Percentiles rank a stretch among this genome's conserved stretches.
These are phyloP conservation scores for Catocala fraxini DNA, from an alignment of 2,888 invertebrate species.

Conservation along the genomic window DNA sequence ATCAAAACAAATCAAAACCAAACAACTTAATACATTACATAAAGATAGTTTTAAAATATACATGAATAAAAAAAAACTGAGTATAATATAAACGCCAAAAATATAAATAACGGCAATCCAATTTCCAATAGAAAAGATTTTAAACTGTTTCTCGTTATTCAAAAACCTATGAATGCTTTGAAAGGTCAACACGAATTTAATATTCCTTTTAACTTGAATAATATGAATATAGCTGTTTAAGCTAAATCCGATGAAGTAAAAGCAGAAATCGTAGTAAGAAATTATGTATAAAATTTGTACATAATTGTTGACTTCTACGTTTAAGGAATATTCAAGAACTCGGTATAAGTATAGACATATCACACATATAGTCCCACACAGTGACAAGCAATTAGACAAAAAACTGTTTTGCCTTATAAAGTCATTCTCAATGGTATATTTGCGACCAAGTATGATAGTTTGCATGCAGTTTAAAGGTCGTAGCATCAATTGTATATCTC, in stretches of 20 bases:
- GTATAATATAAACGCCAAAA: not conserved
- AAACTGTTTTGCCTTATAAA: not conserved
- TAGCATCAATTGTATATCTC: slow-evolving; percentile 23
- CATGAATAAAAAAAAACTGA: not conserved
- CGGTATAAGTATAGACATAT: not conserved
- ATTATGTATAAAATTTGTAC: not conserved
- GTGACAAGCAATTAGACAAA: slow-evolving; percentile 7
- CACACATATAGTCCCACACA: slow-evolving; percentile 4
- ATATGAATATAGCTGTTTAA: slow-evolving; percentile 13
- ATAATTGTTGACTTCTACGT: not conserved
- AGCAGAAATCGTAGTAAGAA: not conserved
- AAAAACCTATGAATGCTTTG: slow-evolving; percentile 24
- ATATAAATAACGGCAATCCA: slow-evolving; percentile 10
- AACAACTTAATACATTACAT: not conserved
- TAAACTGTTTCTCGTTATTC: slow-evolving; percentile 1
- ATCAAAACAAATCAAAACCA: slow-evolving; percentile 13
- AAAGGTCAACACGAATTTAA: slow-evolving; percentile 20
- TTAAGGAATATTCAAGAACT: not conserved
- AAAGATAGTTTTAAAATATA: not conserved
- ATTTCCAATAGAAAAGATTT: slow-evolving; percentile 1
- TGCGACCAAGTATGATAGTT: slow-evolving; percentile 11
- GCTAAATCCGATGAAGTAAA: not conserved
- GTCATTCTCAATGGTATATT: slow-evolving; percentile 21
- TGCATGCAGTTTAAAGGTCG: slow-evolving; percentile 28
- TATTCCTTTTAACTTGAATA: not conserved